Percentiles rank a stretch among this genome's conserved stretches.
These are phyloP conservation scores for Sorex maritimensis DNA, from an alignment of 2,797 vertebrate species.

Conservation along the genomic window DNA sequence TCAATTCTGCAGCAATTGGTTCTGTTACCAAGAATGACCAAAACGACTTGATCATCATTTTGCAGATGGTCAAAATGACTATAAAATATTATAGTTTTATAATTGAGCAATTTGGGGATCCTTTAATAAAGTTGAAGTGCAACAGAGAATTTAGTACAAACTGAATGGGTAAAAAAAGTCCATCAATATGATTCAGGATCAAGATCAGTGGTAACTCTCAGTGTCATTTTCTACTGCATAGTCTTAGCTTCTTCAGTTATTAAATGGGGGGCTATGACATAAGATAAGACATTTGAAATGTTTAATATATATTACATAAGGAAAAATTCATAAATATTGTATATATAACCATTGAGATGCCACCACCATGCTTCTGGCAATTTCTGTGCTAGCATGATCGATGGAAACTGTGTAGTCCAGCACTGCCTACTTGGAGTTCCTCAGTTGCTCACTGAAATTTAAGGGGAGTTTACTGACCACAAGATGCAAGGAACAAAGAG, in stretches of 20 bases:
- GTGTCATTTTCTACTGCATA: slow-evolving; percentile 70
- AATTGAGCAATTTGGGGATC: background rate
- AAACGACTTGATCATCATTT: background rate
- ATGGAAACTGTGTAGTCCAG: background rate
- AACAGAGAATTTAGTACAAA: slow-evolving; percentile 7
- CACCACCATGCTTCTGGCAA: background rate
- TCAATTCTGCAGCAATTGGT: background rate
- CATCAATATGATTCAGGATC: background rate
- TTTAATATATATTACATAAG: slow-evolving; percentile 62
- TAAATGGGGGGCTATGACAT: slow-evolving; percentile 73
- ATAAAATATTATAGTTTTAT: background rate
- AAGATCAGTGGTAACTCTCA: slow-evolving; percentile 15
- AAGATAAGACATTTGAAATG: slow-evolving; percentile 43
- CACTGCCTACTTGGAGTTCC: slow-evolving; percentile 15
- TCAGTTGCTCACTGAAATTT: background rate
- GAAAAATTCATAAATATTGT: slow-evolving; percentile 73
- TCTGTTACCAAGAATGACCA: slow-evolving; percentile 38
- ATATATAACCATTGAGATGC: background rate
- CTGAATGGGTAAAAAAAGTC: background rate
- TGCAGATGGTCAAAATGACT: slow-evolving; percentile 26
- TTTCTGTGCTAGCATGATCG: background rate
- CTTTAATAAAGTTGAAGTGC: slow-evolving; percentile 67
- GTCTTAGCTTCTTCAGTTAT: slow-evolving; percentile 59
- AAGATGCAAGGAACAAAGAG: slow-evolving; percentile 29
- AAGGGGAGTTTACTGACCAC: slow-evolving; percentile 16